phyloP scores from a whole-genome alignment of 2,797 vertebrate species.

The Microtus obscurus region DNA sequence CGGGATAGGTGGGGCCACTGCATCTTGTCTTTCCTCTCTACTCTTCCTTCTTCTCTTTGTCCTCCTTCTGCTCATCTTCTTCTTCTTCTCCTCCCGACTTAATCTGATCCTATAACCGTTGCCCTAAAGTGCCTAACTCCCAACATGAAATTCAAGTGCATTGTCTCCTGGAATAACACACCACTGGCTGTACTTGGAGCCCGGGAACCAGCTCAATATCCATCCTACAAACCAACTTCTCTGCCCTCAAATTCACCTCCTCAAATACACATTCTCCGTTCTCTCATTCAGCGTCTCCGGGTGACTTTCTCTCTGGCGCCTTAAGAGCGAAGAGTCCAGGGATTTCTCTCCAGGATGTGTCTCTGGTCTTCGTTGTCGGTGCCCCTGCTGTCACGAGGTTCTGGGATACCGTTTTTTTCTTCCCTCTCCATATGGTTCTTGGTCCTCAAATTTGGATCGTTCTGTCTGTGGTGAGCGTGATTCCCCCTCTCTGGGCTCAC shows the following conservation, averaged over 20 bases:
- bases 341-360: background rate
- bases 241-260: background rate
- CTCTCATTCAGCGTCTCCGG: background rate
- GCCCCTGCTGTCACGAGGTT: background rate
- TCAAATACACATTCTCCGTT: background rate
- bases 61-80: too few relatives aligned
- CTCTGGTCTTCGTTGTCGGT: background rate
- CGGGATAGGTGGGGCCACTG: background rate
- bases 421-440: background rate
- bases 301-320: background rate
- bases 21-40: background rate
- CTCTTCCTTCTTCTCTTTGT: background rate
- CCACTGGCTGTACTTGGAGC: background rate
- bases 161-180: too few relatives aligned
- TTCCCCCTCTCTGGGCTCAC: background rate
- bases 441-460: background rate
- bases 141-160: background rate
- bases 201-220: background rate
- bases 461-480: background rate
- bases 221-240: background rate
- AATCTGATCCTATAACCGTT: background rate
- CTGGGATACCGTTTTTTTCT: background rate
- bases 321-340: background rate
- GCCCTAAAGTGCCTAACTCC: background rate
- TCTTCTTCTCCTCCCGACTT: background rate